These are phyloP conservation scores for Istiophorus platypterus DNA, from an alignment of 2,113 vertebrate genomes.

Conservation along the genomic window DNA sequence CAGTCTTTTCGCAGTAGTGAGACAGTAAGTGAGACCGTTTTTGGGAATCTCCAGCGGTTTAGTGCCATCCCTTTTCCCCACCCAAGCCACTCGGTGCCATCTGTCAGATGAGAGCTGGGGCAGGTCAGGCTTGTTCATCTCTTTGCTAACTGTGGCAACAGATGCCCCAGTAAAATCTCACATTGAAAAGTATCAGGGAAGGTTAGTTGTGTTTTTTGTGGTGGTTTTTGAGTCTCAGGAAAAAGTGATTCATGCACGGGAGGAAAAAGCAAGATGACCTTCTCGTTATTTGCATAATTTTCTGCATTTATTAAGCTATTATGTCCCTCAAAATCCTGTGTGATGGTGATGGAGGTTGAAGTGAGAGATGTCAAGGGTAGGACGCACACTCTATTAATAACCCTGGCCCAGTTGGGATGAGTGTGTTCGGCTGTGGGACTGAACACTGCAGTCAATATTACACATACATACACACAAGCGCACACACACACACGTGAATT, in stretches of 20 bases:
- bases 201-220: not conserved
- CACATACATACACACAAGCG: not conserved
- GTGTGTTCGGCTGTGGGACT: conserved; percentile 6
- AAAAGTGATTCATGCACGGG: not conserved
- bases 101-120: conserved; percentile 46
- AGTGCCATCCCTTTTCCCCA: conserved; percentile 48
- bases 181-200: not conserved
- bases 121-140: conserved; percentile 19
- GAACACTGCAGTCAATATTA: conserved; percentile 1
- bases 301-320: conserved; percentile 15
- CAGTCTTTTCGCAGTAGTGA: not conserved
- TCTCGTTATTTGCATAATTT: conserved; percentile 17
- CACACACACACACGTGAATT: too few species aligned
- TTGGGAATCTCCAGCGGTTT: conserved; percentile 69
- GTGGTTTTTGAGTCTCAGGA: not conserved
- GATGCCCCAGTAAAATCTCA: conserved; percentile 9
- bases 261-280: not conserved
- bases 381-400: conserved; percentile 73
- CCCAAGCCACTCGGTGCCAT: conserved; percentile 53
- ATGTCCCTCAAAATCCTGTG: conserved; percentile 8
- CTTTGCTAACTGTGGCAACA: not conserved
- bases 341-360: conserved; percentile 55
- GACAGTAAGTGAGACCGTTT: conserved; percentile 29
- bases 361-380: conserved; percentile 57
- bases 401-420: conserved; percentile 64